A percentile compares a stretch with the other conserved stretches of the same genome.
These are phyloP conservation scores for Calephelis perditalis DNA, from an alignment of 2,888 invertebrate genomes.

Conservation along the genomic window DNA sequence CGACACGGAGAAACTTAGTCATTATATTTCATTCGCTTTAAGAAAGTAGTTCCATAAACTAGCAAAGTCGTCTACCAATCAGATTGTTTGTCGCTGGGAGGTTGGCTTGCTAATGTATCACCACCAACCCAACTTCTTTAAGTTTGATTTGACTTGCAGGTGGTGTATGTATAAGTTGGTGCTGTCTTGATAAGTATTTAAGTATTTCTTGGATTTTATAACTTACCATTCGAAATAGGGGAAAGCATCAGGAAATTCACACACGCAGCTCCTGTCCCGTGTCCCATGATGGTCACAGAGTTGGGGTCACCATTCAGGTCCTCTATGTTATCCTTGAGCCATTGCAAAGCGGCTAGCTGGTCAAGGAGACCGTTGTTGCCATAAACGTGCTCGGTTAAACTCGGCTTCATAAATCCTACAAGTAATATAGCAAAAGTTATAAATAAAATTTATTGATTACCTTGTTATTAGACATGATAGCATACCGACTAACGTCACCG, in stretches of 20 bases:
- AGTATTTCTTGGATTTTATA: background rate
- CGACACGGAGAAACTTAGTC: too few relatives aligned
- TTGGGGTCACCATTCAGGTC: conserved; percentile 93
- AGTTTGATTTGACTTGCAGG: too few relatives aligned
- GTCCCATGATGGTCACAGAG: conserved; percentile 94
- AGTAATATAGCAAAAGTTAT: conserved; percentile 20
- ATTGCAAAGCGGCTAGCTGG: conserved; percentile 94
- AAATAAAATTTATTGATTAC: background rate
- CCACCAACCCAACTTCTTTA: too few relatives aligned
- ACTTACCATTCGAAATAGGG: conserved; percentile 84
- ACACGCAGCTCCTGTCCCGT: conserved; percentile 96
- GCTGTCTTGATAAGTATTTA: too few relatives aligned
- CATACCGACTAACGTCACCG: too few relatives aligned
- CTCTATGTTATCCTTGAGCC: conserved; percentile 96
- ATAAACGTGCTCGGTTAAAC: conserved; percentile 83
- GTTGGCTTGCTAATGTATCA: too few relatives aligned
- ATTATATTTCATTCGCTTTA: too few relatives aligned
- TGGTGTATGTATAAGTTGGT: too few relatives aligned
- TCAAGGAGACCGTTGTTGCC: conserved; percentile 97
- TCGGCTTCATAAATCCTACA: conserved; percentile 88
- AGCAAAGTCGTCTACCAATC: too few relatives aligned
- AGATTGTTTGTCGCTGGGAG: too few relatives aligned
- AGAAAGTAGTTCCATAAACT: too few relatives aligned
- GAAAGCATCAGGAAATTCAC: conserved; percentile 96
- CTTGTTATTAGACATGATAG: too few relatives aligned